Conservation (phyloP, 2,797 vertebrate genomes). For the Betta splendens region DNA sequence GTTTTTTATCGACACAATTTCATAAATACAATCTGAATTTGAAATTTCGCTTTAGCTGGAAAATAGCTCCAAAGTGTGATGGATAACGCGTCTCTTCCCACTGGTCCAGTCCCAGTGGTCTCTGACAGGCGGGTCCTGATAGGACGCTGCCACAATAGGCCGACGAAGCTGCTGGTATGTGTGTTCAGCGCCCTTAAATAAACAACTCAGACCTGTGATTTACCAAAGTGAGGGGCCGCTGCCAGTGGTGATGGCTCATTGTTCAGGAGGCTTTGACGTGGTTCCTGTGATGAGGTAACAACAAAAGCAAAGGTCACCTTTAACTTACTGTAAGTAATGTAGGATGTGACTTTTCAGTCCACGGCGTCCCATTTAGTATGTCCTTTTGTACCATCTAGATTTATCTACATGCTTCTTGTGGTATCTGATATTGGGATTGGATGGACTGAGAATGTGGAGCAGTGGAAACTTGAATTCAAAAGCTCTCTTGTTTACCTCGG, state of each 20-base stretch:
- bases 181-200: slow-evolving; percentile 58
- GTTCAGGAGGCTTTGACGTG: slow-evolving; percentile 27
- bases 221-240: slow-evolving; percentile 17
- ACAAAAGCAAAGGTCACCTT: neutral
- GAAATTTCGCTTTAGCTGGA: neutral
- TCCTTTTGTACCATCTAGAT: too few species aligned
- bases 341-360: neutral
- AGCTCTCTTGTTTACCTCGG: slow-evolving; percentile 11
- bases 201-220: slow-evolving; percentile 52
- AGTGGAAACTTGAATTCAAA: neutral
- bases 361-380: too few species aligned
- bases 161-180: slow-evolving; percentile 52
- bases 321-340: neutral
- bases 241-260: slow-evolving; percentile 17
- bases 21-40: neutral
- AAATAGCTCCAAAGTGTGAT: neutral
- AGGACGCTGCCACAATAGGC: slow-evolving; percentile 45
- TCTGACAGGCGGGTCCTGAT: slow-evolving; percentile 33
- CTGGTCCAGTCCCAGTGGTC: slow-evolving; percentile 38
- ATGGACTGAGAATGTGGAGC: neutral
- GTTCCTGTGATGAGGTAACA: slow-evolving; percentile 39
- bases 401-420: neutral
- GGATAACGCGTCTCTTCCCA: slow-evolving; percentile 38
- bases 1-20: slow-evolving; percentile 5
- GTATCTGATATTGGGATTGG: neutral